phyloP scores from a whole-genome alignment of 2,113 vertebrate genomes.

The Paralichthys olivaceus region DNA sequence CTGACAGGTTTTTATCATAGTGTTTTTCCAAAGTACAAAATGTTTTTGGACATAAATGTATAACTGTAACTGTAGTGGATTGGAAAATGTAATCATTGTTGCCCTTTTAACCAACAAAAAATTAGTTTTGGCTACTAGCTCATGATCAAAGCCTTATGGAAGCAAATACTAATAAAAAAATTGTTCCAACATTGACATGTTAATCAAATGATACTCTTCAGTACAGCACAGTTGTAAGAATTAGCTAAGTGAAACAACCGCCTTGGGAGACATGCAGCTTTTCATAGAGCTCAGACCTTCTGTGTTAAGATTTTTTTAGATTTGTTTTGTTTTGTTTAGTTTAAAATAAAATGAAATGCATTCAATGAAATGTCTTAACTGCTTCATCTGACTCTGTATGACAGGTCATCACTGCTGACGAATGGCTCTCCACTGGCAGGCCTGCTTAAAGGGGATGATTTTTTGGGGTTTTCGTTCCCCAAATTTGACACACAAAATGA shows the following conservation, averaged over 20 bases:
- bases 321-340: background rate
- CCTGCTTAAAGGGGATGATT: constrained; percentile 26
- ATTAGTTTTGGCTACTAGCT: background rate
- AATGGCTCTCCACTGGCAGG: constrained; percentile 10
- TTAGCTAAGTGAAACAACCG: too few species aligned
- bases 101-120: background rate
- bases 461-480: constrained; percentile 28
- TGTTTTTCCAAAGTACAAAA: too few species aligned
- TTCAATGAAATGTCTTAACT: background rate
- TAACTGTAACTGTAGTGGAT: background rate
- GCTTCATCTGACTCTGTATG: constrained; percentile 19
- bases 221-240: too few species aligned
- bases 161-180: background rate
- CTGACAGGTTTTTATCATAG: too few species aligned
- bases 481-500: constrained; percentile 3
- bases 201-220: background rate
- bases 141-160: background rate
- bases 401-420: constrained; percentile 46
- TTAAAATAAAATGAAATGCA: background rate
- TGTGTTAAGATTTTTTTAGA: background rate
- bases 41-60: too few species aligned
- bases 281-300: background rate
- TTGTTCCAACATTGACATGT: too few species aligned
- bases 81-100: background rate
- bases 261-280: background rate